Conservation (phyloP, 2,797 vertebrate species). For the Phrynocephalus vlangalii region DNA sequence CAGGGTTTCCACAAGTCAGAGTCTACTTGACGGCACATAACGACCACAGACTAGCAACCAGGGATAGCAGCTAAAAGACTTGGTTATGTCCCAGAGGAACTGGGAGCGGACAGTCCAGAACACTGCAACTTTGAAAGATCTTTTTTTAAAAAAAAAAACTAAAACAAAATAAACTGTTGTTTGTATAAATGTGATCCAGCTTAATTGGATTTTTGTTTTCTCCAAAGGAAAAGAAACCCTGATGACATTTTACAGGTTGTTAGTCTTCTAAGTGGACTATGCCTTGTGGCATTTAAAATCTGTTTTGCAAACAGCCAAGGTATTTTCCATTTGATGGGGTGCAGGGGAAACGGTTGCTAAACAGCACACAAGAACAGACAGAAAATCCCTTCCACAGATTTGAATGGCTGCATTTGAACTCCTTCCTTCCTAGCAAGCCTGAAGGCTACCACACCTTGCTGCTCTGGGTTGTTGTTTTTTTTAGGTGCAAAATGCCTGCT, state of each 20-base stretch:
- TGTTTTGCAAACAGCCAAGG: slow-evolving; percentile 45
- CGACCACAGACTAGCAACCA: too few relatives aligned
- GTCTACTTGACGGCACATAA: too few relatives aligned
- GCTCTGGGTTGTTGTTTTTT: slow-evolving; percentile 57
- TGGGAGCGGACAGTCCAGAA: not conserved
- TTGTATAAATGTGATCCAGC: not conserved
- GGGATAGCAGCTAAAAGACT: too few relatives aligned
- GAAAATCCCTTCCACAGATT: slow-evolving; percentile 37
- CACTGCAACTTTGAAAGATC: not conserved
- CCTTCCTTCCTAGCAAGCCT: slow-evolving; percentile 51
- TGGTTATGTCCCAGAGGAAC: too few relatives aligned
- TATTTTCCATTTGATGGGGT: slow-evolving; percentile 46
- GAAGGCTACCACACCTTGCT: slow-evolving; percentile 60
- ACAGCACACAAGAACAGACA: slow-evolving; percentile 20
- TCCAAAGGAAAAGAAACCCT: not conserved
- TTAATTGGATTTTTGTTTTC: slow-evolving; percentile 53
- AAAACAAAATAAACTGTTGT: too few relatives aligned
- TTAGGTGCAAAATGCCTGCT: slow-evolving; percentile 54
- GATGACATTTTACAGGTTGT: slow-evolving; percentile 69
- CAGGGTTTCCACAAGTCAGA: too few relatives aligned
- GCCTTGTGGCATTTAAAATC: slow-evolving; percentile 63
- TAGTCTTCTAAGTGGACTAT: slow-evolving; percentile 60
- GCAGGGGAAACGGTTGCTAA: slow-evolving; percentile 23
- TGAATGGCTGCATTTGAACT: slow-evolving; percentile 52
- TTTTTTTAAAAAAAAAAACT: too few relatives aligned